Base-by-base conservation (phyloP, 2,888 invertebrate species). In the Pterostichus niger region DNA sequence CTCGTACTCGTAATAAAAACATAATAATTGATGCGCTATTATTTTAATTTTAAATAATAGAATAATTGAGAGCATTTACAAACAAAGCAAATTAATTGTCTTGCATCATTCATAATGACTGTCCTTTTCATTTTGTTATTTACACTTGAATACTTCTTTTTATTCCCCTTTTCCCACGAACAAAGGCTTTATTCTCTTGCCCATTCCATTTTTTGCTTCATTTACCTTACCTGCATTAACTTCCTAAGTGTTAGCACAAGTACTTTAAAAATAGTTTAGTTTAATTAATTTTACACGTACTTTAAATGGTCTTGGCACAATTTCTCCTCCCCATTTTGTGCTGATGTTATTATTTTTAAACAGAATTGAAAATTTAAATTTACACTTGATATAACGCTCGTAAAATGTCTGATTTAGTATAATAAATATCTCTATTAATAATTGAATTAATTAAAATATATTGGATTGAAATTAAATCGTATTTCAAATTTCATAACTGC, bases 181-280 rank as follows among this genome's bases (percentile, higher is more conserved):
- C 68, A 44, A 71, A 71, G 9, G 68, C 68, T 71, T 71, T 71
- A 71, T 71, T 71, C 68, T 71, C 68, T 24, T 40, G 33, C 31
- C 68, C 64, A 15, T 56, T 17, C 68, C 44, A 17, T 71, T 44
- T 64, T 71, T 71, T 44, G 68, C 68, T 71, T 71, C 64, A 64
- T 71, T 44, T 71, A 56, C 68, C 68, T 44, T 44, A 71, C 68
- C 68, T 64, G 64, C 68, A 17, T 44, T 75, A 59, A 24, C 71
- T 52, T 17, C 13, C 52, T 75, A 75, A 75, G 75, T 75, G 75
- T 75, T 75, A 75, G 75, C 75, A 75, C 52, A 52, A 73, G 52
- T 75, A 75, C 52, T 52, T 75, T 75, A 31, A 75, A 75, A 52
- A 40, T 75, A 75, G 75, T 75, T 75, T 75, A 75, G 52, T 75